Evolutionary conservation across 2,797 vertebrate species (phyloP), one percentile per base, ranked within the genome.

Genomic region (Melanotaenia nigrans): DNA sequence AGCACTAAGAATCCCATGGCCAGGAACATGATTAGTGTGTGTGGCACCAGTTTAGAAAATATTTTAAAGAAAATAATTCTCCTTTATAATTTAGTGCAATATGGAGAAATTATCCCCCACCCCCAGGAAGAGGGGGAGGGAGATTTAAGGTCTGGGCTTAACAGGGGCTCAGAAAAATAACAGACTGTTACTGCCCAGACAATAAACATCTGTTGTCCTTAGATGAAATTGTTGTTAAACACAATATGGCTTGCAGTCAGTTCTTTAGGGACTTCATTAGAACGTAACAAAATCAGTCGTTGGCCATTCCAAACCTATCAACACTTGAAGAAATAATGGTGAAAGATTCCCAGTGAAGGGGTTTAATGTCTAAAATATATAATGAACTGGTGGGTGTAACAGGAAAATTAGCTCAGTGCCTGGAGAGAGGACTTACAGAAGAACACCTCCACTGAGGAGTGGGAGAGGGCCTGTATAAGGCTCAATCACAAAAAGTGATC

Each of bases 291-390:
- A 42, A 40, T 18, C 59, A 40, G 6, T 61, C 38, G 14, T 10
- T 45, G 38, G 4, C 36, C 25, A 28, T 45, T 22, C 60, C 55
- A 18, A 20, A 16, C 25, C 28, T 33, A 33, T 57, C 28, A 55
- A 30, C 8, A 5, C 55, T 57, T 10, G 30, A 61, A 61, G 35
- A 51, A 58, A 47, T 68, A n/a, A 68, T 59, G 65, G 42, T 35
- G n/a, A 33, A 20, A n/a, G 32, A n/a, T 10, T 58, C 8, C 20
- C 9, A 9, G 32, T 7, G 32, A 35, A 35, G 32, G 56, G 6
- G 32, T 9, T n/a, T 35, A 8, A n/a, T 33, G 9, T 42, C 65
- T n/a, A 56, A 36, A 59, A 22, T 51, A 36, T 0, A 51, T 68
- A 57, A 36, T 24, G 11, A 18, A 10, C 12, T 51, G 35, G 35